Evolutionary conservation across 2,113 vertebrate species (phyloP), one percentile per base, ranked within the genome.

Genomic region (Paradoxurus hermaphroditus): DNA sequence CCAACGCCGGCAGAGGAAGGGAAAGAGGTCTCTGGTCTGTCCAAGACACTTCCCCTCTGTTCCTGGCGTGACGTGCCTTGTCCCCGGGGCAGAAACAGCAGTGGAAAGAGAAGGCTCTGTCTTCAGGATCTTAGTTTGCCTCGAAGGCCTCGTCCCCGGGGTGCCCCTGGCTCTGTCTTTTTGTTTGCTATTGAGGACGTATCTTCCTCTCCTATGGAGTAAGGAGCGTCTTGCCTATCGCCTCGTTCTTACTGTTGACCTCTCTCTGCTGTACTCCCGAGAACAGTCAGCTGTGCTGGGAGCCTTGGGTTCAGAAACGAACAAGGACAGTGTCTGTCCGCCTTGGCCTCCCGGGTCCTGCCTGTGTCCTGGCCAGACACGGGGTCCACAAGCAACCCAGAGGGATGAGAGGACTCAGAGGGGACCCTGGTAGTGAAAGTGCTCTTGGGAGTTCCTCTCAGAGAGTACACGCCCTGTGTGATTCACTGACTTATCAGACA

Each of bases 371-470:
- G 56, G 56, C 70, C 23, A 39, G 75, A 53, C n/a, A 3, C 46
- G 7, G 27, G 10, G 53, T 4, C 46, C 41, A 25, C n/a, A 34
- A 7, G 79, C 29, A 39, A 10, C 31, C 27, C 11, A 1, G 29
- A 9, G 3, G 25, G 31, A 36, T 3, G 1, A 29, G 34, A 7
- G 56, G 6, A 21, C 39, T 29, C 44, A 19, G 51, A 27, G 10
- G 9, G 19, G 41, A 11, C 7, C 0, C 7, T 3, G 6, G 23
- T 0, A 0, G 15, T 39, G 44, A 7, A 3, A 8, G 29, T 27
- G 65, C 27, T 36, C 2, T 13, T 63, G 53, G 53, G 31, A 0
- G n/a, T 14, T 41, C 36, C 59, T 34, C 3, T 65, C 31, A 29
- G 62, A 83, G 68, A 51, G 53, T 6, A 41, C 18, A 21, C 34